Percentiles rank a stretch among this genome's conserved stretches.
These are phyloP conservation scores for Eucera pruinosa DNA, from an alignment of 2,888 invertebrate genomes.

Conservation along the genomic window DNA sequence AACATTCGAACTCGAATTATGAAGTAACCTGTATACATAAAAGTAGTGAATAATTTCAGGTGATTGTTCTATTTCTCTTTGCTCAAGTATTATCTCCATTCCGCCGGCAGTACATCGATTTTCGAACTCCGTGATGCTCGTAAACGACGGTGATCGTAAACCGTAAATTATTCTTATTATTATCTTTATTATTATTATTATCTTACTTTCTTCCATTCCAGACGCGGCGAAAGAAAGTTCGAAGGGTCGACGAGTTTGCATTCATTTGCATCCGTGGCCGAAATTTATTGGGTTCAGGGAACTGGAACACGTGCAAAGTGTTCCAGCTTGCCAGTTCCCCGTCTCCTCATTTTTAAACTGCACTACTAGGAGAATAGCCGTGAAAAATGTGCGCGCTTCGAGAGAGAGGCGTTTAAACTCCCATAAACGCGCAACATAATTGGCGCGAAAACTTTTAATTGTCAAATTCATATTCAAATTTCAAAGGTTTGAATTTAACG, in stretches of 20 bases:
- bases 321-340: constrained; percentile 46
- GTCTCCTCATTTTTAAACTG: constrained; percentile 41
- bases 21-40: constrained; percentile 3
- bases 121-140: constrained; percentile 3
- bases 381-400: constrained; percentile 52
- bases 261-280: constrained; percentile 62
- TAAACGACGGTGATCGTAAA: constrained; percentile 8
- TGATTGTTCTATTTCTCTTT: not conserved
- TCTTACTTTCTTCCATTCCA: not conserved
- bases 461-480: too few relatives aligned
- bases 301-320: constrained; percentile 63
- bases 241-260: constrained; percentile 54
- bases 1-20: too few relatives aligned
- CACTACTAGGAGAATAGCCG: constrained; percentile 18
- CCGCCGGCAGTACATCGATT: constrained; percentile 17
- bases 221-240: constrained; percentile 43
- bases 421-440: constrained; percentile 24
- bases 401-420: constrained; percentile 16
- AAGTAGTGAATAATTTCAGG: too few relatives aligned
- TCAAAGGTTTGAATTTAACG: not conserved
- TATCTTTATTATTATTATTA: constrained; percentile 53
- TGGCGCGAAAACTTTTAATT: constrained; percentile 9
- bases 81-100: not conserved
- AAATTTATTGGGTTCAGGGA: constrained; percentile 64
- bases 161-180: constrained; percentile 57